Evolutionary conservation across 2,797 vertebrate genomes (phyloP).

Genomic region (Chaetophractus vellerosus): DNA sequence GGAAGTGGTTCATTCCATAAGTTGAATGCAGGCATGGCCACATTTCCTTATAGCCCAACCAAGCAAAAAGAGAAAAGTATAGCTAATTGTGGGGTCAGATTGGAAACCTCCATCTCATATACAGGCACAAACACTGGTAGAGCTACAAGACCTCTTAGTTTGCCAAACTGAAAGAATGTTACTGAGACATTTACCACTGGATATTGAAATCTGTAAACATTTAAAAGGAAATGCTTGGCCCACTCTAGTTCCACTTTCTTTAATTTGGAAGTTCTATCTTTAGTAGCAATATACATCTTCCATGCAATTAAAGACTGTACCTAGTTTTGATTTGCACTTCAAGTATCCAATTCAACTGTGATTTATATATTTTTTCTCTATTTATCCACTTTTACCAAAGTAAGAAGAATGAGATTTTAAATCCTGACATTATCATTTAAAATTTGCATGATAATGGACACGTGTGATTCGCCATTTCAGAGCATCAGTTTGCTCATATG

Average conservation of each 20-base stretch:
- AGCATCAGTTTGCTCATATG: neutral
- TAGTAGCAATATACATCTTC: slow-evolving; percentile 82
- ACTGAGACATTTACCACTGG: slow-evolving; percentile 27
- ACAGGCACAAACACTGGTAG: neutral
- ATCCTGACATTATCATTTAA: neutral
- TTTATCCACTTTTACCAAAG: slow-evolving; percentile 48
- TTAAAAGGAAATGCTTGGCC: slow-evolving; percentile 4
- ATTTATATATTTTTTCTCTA: slow-evolving; percentile 37
- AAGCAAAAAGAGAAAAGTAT: neutral
- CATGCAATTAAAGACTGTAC: slow-evolving; percentile 79
- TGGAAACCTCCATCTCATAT: neutral
- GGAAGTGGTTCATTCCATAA: neutral
- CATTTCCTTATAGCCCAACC: neutral
- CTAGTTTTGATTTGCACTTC: slow-evolving; percentile 77
- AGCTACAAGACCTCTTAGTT: neutral
- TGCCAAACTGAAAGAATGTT: neutral
- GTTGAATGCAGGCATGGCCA: neutral
- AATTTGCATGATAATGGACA: neutral
- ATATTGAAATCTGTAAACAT: slow-evolving; percentile 8
- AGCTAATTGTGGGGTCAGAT: neutral
- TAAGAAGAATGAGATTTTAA: slow-evolving; percentile 38
- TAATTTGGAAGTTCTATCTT: slow-evolving; percentile 81
- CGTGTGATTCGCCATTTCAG: neutral
- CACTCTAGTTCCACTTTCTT: slow-evolving; percentile 33
- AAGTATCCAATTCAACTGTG: slow-evolving; percentile 71